Evolutionary conservation across 1,140 invertebrate genomes (phyloP).

Genomic region (Drosophila parabipectinata): DNA sequence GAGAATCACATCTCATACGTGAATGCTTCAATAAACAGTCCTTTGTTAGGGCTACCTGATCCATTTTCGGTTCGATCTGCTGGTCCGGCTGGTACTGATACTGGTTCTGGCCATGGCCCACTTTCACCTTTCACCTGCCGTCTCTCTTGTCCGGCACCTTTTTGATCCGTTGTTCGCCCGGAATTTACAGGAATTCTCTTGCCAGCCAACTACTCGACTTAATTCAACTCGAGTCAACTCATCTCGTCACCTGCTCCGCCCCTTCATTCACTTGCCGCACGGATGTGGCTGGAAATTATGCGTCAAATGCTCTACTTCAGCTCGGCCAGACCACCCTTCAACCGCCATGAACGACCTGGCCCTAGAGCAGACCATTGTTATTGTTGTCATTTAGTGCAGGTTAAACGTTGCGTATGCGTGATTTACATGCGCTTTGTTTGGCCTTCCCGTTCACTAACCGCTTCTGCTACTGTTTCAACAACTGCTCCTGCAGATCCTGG

Average conservation of each 20-base stretch:
- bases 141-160: not conserved
- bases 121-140: not conserved
- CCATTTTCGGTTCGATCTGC: too few relatives aligned
- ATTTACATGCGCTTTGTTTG: slow-evolving; percentile 76
- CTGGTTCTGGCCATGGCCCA: not conserved
- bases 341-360: not conserved
- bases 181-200: slow-evolving; percentile 13
- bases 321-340: slow-evolving; percentile 21
- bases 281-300: slow-evolving; percentile 73
- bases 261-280: slow-evolving; percentile 22
- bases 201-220: slow-evolving; percentile 29
- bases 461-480: not conserved
- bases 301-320: slow-evolving; percentile 67
- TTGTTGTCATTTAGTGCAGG: slow-evolving; percentile 62
- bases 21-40: not conserved
- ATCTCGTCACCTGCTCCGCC: slow-evolving; percentile 35
- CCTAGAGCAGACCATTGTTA: slow-evolving; percentile 40
- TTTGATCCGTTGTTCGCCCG: slow-evolving; percentile 15
- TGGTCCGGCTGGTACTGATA: too few relatives aligned
- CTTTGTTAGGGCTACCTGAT: not conserved
- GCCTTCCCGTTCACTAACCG: slow-evolving; percentile 26
- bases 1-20: not conserved
- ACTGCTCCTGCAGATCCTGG: slow-evolving; percentile 2
- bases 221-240: slow-evolving; percentile 35
- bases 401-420: slow-evolving; percentile 76